Evolutionary conservation across 2,113 vertebrate species (phyloP).

Genomic region (Seriola aureovittata): DNA sequence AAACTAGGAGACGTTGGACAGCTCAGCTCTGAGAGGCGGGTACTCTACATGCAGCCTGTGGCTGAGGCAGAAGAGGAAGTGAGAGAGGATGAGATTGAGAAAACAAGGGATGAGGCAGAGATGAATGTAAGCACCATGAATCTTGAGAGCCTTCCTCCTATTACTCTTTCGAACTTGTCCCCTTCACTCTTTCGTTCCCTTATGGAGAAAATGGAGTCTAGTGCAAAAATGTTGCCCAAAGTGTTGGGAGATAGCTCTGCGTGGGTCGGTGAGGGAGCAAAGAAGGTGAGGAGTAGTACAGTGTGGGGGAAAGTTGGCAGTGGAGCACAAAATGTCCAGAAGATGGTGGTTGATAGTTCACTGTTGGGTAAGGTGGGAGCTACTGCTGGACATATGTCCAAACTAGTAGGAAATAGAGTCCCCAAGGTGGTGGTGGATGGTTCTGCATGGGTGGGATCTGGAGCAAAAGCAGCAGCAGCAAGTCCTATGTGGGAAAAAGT

Average conservation of each 20-base stretch:
- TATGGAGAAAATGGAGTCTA: constrained; percentile 57
- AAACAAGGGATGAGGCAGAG: constrained; percentile 75
- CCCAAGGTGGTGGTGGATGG: constrained; percentile 67
- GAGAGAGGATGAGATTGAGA: constrained; percentile 71
- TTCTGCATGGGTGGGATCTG: constrained; percentile 71
- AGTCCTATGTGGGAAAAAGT: constrained; percentile 74
- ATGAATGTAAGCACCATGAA: constrained; percentile 62
- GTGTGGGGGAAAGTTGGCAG: constrained; percentile 68
- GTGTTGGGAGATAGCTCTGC: constrained; percentile 60
- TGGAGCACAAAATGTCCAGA: constrained; percentile 58
- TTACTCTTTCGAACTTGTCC: constrained; percentile 43
- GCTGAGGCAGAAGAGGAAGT: constrained; percentile 68
- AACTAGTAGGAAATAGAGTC: constrained; percentile 63
- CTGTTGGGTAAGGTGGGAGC: constrained; percentile 71
- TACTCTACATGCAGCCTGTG: constrained; percentile 70
- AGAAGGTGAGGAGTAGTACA: constrained; percentile 53
- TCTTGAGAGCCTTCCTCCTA: constrained; percentile 56
- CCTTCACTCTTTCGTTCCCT: constrained; percentile 71
- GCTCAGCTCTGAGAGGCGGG: constrained; percentile 21
- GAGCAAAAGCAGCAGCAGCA: constrained; percentile 60
- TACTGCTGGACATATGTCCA: constrained; percentile 63
- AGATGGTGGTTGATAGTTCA: constrained; percentile 65
- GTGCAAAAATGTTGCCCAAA: constrained; percentile 65
- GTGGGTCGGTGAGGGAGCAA: constrained; percentile 63
- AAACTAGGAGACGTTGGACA: not conserved